These are phyloP conservation scores for Ptychobarbus kaznakovi DNA, from an alignment of 2,797 vertebrate genomes.

Conservation along the genomic window DNA sequence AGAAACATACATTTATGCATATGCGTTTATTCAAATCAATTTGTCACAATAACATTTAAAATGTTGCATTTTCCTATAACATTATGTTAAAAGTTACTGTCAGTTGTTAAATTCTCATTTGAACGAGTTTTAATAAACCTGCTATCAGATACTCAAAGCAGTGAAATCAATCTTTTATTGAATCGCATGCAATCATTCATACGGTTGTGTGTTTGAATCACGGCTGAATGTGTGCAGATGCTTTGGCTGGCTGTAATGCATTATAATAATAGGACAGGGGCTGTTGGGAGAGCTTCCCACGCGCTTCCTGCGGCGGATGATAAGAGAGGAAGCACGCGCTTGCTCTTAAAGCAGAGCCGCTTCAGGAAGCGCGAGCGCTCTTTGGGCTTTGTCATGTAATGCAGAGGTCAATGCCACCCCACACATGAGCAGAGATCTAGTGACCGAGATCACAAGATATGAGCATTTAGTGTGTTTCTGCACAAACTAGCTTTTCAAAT, in stretches of 20 bases:
- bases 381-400: conserved; percentile 67
- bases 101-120: background rate
- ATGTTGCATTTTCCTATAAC: background rate
- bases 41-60: background rate
- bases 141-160: background rate
- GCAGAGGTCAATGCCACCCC: conserved; percentile 73
- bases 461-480: background rate
- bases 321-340: conserved; percentile 79
- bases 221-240: conserved; percentile 6
- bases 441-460: background rate
- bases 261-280: conserved; percentile 80
- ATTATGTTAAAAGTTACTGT: background rate
- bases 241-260: conserved; percentile 66
- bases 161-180: background rate
- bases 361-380: conserved; percentile 67
- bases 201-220: too few relatives aligned
- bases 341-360: conserved; percentile 61
- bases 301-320: conserved; percentile 79
- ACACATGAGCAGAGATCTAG: too few relatives aligned
- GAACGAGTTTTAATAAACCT: background rate
- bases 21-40: background rate
- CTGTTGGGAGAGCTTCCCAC: conserved; percentile 80
- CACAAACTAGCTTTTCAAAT: background rate
- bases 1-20: background rate
- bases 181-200: background rate